phyloP scores from a whole-genome alignment of 2,888 invertebrate genomes.

The Watsonalla cultraria region DNA sequence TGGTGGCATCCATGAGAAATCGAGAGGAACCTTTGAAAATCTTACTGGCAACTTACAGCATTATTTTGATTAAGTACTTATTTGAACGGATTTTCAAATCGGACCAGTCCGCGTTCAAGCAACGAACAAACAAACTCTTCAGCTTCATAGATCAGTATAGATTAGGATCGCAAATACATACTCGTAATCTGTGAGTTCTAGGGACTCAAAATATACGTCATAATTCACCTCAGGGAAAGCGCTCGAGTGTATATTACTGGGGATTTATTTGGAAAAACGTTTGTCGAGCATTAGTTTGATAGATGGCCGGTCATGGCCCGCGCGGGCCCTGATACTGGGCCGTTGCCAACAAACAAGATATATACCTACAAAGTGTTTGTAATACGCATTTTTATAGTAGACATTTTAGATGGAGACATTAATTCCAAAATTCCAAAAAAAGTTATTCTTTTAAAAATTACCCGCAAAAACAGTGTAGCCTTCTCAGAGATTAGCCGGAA shows the following conservation, averaged over 20 bases:
- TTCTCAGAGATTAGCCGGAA: no score
- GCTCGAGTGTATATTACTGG: background rate
- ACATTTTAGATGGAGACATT: background rate
- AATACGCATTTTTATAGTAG: background rate
- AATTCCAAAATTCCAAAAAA: background rate
- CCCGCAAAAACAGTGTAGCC: no score
- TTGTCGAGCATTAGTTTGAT: slow-evolving; percentile 1
- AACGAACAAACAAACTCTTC: no score
- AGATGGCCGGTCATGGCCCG: background rate
- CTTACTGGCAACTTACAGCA: no score
- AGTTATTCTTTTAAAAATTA: no score
- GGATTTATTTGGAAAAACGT: background rate
- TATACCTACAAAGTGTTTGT: background rate
- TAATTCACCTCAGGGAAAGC: background rate
- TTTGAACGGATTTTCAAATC: no score
- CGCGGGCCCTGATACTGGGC: background rate
- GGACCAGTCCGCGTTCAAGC: no score
- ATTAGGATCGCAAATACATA: no score
- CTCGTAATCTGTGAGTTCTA: background rate
- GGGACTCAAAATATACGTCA: background rate
- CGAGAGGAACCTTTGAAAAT: no score
- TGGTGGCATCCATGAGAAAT: no score
- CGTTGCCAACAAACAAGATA: background rate
- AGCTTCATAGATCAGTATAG: no score
- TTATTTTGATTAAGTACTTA: no score